phyloP scores from a whole-genome alignment of 2,888 invertebrate genomes.

The Hesperia comma region DNA sequence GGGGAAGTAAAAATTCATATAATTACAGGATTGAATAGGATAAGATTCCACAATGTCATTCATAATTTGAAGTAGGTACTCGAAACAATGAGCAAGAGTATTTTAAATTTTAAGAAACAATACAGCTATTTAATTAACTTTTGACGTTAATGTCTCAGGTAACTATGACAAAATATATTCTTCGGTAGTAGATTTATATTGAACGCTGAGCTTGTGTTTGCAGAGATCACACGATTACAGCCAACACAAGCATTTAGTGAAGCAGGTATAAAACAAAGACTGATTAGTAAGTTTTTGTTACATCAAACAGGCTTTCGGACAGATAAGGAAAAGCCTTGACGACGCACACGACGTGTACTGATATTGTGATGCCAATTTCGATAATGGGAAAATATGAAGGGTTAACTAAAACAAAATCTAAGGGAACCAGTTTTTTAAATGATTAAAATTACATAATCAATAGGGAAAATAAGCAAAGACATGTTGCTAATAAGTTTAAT shows the following conservation, averaged over 20 bases:
- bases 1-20: not conserved
- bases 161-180: not conserved
- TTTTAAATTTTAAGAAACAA: not conserved
- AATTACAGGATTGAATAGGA: not conserved
- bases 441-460: no score
- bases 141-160: not conserved
- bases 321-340: constrained; percentile 61
- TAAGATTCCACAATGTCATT: not conserved
- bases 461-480: not conserved
- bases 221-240: constrained; percentile 12
- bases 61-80: not conserved
- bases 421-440: no score
- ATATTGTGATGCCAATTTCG: constrained; percentile 11
- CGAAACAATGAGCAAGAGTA: not conserved
- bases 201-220: not conserved
- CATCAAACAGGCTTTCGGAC: constrained; percentile 49
- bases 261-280: constrained; percentile 31
- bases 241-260: not conserved
- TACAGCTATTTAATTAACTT: not conserved
- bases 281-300: constrained; percentile 45
- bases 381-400: not conserved
- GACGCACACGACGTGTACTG: constrained; percentile 43
- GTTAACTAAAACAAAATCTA: no score
- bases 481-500: constrained; percentile 8
- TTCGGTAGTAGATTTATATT: not conserved